These are phyloP conservation scores for Cyclina sinensis DNA, from an alignment of 1,140 invertebrate species.

Conservation along the genomic window DNA sequence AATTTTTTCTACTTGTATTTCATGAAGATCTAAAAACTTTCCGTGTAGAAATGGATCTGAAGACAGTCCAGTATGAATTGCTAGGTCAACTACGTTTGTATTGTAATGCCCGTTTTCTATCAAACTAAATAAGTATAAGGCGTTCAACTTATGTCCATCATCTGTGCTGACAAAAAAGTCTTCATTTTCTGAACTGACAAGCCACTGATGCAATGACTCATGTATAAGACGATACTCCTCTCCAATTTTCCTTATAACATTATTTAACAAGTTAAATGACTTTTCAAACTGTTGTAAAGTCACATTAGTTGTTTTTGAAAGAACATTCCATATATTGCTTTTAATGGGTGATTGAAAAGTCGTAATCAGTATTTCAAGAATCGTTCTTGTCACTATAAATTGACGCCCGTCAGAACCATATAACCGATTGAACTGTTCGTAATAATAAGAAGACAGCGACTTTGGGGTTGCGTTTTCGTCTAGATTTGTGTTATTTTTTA, in stretches of 20 bases:
- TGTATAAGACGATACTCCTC: background rate
- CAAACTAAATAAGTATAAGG: background rate
- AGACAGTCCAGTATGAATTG: background rate
- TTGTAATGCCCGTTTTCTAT: background rate
- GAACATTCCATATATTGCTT: background rate
- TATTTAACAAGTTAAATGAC: background rate
- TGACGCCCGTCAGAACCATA: background rate
- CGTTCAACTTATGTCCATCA: slow-evolving; percentile 15
- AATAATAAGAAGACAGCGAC: background rate
- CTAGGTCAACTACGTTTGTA: background rate
- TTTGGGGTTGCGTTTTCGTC: background rate
- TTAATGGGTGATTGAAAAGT: background rate
- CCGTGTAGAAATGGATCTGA: background rate
- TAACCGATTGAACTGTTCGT: slow-evolving; percentile 2
- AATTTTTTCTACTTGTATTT: background rate
- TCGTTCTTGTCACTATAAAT: background rate
- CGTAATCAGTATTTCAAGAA: slow-evolving; percentile 13
- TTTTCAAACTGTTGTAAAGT: background rate
- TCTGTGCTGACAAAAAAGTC: background rate
- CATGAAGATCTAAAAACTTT: background rate
- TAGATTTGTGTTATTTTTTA: background rate
- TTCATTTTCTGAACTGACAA: background rate
- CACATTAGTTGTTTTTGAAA: background rate
- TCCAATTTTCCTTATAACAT: background rate
- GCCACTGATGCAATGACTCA: background rate